Percentiles rank a stretch among this genome's conserved stretches.
These are phyloP conservation scores for Caenorhabditis brenneri DNA, from an alignment of 1,140 invertebrate species.

Conservation along the genomic window DNA sequence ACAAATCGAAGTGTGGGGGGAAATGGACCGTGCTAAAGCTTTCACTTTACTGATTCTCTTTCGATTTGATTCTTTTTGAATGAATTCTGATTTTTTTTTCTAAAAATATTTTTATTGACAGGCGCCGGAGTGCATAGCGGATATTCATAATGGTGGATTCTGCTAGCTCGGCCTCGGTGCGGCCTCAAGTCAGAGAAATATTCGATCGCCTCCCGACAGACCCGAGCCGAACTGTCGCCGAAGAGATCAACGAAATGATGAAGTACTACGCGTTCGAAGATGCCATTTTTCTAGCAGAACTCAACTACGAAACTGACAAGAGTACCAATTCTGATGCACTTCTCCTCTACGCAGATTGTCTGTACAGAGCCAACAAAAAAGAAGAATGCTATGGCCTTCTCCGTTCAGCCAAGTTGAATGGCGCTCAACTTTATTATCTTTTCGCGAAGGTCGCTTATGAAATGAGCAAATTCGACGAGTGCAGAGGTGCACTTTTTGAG, in stretches of 20 bases:
- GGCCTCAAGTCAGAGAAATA: background rate
- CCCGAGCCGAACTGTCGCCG: background rate
- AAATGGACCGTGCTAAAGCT: background rate
- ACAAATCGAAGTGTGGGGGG: background rate
- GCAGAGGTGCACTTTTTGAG: slow-evolving; percentile 42
- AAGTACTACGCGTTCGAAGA: slow-evolving; percentile 94
- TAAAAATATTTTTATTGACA: background rate
- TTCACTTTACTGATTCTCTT: background rate
- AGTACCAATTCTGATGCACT: slow-evolving; percentile 86
- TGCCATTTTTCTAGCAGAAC: slow-evolving; percentile 93
- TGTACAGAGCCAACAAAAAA: slow-evolving; percentile 70
- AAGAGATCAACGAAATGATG: slow-evolving; percentile 72
- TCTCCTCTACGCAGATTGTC: slow-evolving; percentile 90
- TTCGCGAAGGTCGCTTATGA: slow-evolving; percentile 89
- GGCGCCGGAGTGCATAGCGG: background rate
- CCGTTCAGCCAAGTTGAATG: slow-evolving; percentile 74
- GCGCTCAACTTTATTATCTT: slow-evolving; percentile 86
- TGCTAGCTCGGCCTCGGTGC: background rate
- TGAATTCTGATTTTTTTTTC: too few relatives aligned
- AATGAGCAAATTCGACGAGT: slow-evolving; percentile 78
- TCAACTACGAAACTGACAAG: slow-evolving; percentile 90
- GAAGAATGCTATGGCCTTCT: background rate
- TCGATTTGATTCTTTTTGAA: too few relatives aligned
- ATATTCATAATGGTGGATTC: background rate
- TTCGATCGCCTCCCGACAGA: background rate